Evolutionary conservation across 2,888 invertebrate genomes (phyloP).

Genomic region (Hylaea fasciaria): DNA sequence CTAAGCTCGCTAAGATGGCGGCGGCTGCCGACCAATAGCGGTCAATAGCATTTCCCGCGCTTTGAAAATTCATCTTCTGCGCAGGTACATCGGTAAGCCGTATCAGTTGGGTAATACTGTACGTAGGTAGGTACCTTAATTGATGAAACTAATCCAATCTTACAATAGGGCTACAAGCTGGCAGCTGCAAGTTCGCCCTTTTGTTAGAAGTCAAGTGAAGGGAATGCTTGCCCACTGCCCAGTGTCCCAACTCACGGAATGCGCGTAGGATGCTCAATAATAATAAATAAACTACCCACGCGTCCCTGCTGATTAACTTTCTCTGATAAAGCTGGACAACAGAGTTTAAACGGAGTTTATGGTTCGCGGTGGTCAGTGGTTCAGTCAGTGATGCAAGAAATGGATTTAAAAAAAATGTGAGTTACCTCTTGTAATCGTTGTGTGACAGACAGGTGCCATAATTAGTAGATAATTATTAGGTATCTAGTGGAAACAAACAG

Average conservation of each 20-base stretch:
- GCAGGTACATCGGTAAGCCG: too few species aligned
- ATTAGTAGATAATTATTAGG: too few species aligned
- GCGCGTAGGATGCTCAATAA: constrained; percentile 29
- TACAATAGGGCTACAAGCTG: background rate
- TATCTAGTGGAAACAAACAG: too few species aligned
- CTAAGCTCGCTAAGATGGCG: too few species aligned
- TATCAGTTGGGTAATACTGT: too few species aligned
- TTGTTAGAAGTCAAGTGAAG: background rate
- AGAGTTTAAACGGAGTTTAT: constrained; percentile 3
- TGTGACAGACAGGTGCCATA: too few species aligned
- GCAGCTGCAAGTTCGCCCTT: background rate
- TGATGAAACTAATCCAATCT: background rate
- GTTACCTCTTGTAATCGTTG: too few species aligned
- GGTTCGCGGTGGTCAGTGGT: background rate
- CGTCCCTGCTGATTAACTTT: constrained; percentile 29
- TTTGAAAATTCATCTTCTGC: too few species aligned
- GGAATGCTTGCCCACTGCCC: background rate
- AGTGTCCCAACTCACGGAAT: constrained; percentile 9
- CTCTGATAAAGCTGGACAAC: constrained; percentile 23
- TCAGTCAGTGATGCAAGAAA: background rate
- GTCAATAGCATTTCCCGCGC: too few species aligned
- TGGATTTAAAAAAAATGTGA: too few species aligned
- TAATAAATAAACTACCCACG: constrained; percentile 26
- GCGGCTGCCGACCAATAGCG: too few species aligned
- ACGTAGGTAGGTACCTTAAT: too few species aligned